These are phyloP conservation scores for Paelopatides confundens DNA, from an alignment of 53 echinoderm and acorn worm species.

Conservation along the genomic window DNA sequence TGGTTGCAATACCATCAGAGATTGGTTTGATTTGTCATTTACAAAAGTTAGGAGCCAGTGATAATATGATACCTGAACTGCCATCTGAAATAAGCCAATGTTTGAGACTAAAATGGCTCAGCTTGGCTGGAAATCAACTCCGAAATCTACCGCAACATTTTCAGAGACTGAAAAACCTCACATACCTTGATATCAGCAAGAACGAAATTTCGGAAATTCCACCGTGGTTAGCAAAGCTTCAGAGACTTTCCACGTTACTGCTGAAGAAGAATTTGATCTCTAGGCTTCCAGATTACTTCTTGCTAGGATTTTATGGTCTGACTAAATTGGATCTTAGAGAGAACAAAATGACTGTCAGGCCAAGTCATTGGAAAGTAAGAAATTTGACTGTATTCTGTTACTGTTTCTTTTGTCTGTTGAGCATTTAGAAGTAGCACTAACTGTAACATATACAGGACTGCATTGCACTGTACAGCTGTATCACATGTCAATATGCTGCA, in stretches of 20 bases:
- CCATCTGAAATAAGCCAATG: slow-evolving; percentile 81
- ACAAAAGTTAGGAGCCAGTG: slow-evolving; percentile 80
- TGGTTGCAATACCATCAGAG: slow-evolving; percentile 74
- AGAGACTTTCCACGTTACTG: slow-evolving; percentile 71
- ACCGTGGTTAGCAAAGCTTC: slow-evolving; percentile 62
- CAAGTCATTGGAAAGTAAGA: slow-evolving; percentile 93
- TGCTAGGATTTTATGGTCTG: slow-evolving; percentile 81
- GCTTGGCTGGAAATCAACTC: slow-evolving; percentile 74
- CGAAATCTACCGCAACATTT: slow-evolving; percentile 64
- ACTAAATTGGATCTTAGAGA: slow-evolving; percentile 92
- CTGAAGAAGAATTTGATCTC: slow-evolving; percentile 76
- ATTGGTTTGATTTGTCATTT: slow-evolving; percentile 78
- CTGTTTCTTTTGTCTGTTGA: too few relatives aligned
- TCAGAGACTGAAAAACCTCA: slow-evolving; percentile 69
- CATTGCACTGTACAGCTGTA: too few relatives aligned
- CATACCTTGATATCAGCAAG: slow-evolving; percentile 85
- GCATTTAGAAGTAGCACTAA: too few relatives aligned
- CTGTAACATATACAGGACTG: too few relatives aligned
- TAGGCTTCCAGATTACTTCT: slow-evolving; percentile 76
- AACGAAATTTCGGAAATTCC: slow-evolving; percentile 72
- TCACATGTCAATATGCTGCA: background rate
- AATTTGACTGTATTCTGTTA: background rate
- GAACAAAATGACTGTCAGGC: slow-evolving; percentile 84
- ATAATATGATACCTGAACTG: slow-evolving; percentile 75
- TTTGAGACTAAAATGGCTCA: slow-evolving; percentile 74